A percentile compares a stretch with the other conserved stretches of the same genome.
Evolutionary conservation across 2,797 vertebrate genomes (phyloP).

Genomic region (Gymnoscopelus braueri): DNA sequence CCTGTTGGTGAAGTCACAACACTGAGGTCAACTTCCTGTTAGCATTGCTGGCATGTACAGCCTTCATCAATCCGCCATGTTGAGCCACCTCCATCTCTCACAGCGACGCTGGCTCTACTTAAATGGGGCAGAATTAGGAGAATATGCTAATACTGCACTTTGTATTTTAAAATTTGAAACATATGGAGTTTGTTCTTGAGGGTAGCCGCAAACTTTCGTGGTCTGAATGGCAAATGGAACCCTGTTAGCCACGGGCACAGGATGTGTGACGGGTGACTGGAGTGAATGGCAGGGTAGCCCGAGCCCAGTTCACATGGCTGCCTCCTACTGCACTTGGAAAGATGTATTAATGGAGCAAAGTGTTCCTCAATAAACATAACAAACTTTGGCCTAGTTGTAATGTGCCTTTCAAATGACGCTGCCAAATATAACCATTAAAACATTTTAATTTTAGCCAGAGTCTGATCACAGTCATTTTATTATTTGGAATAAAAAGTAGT

Average conservation of each 20-base stretch:
- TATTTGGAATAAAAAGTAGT: conserved; percentile 66
- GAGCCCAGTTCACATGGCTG: conserved; percentile 13
- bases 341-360: conserved; percentile 45
- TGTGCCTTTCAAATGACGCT: conserved; percentile 42
- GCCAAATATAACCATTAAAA: conserved; percentile 69
- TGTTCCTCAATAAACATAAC: conserved; percentile 38
- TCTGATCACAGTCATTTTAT: conserved; percentile 71
- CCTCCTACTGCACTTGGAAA: conserved; percentile 40
- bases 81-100: conserved; percentile 40
- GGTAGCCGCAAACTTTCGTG: conserved; percentile 32
- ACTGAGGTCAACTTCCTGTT: conserved; percentile 70
- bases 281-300: conserved; percentile 14
- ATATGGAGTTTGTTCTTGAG: conserved; percentile 24
- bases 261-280: conserved; percentile 27
- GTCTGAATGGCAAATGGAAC: conserved; percentile 22
- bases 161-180: conserved; percentile 57
- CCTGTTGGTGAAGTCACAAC: conserved; percentile 62
- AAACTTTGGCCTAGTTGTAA: conserved; percentile 37
- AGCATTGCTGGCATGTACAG: conserved; percentile 54
- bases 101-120: conserved; percentile 29
- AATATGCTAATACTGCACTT: conserved; percentile 47
- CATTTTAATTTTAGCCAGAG: conserved; percentile 57
- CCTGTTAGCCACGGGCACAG: conserved; percentile 29
- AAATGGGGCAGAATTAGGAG: conserved; percentile 35
- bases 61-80: conserved; percentile 65